Percentiles rank a stretch among this genome's conserved stretches.
Conservation (phyloP, 2,888 invertebrate species). For the Cantharis rustica region DNA sequence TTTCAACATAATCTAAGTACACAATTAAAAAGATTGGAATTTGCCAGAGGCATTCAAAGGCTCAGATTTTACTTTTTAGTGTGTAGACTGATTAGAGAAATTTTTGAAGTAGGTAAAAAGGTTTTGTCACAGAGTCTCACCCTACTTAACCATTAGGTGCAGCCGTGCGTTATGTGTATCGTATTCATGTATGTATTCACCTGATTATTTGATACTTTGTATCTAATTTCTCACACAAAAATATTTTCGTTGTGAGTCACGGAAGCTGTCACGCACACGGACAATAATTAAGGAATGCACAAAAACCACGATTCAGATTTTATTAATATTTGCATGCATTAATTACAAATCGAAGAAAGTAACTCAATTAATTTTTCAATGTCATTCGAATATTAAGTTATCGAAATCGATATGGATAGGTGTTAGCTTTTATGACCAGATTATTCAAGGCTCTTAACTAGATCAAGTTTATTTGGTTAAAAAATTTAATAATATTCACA, state of each 20-base stretch:
- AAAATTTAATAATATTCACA: background rate
- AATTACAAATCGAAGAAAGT: background rate
- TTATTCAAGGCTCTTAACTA: background rate
- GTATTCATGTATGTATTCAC: conserved; percentile 8
- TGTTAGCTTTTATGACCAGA: background rate
- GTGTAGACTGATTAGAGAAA: background rate
- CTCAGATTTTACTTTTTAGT: too few relatives aligned
- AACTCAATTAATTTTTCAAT: background rate
- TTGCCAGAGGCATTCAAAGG: too few relatives aligned
- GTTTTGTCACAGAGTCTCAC: conserved; percentile 24
- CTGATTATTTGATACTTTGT: conserved; percentile 19
- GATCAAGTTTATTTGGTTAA: background rate
- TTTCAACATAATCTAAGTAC: too few relatives aligned
- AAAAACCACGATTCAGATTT: background rate
- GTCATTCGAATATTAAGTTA: background rate
- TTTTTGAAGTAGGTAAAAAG: conserved; percentile 21
- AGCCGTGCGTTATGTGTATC: conserved; percentile 23
- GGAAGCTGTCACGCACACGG: background rate
- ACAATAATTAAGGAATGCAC: background rate
- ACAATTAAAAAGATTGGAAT: too few relatives aligned
- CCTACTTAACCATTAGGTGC: conserved; percentile 23
- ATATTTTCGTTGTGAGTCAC: conserved; percentile 5
- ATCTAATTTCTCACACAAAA: conserved; percentile 13
- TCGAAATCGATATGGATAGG: background rate
- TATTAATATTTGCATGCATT: background rate